Conservation (phyloP, 2,113 vertebrate species). For the Heterocephalus glaber region DNA sequence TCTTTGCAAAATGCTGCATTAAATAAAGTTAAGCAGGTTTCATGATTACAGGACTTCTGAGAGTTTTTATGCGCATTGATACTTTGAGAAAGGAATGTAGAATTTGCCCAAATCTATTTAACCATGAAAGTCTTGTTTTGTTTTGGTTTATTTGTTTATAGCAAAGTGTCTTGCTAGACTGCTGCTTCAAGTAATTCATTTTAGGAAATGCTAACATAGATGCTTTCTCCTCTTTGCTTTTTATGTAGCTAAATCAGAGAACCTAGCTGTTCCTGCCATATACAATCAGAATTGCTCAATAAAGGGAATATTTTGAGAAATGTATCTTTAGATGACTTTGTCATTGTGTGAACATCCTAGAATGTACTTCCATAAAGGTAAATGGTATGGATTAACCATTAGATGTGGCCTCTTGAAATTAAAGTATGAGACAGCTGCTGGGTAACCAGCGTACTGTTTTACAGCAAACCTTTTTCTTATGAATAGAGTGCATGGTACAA, state of each 20-base stretch:
- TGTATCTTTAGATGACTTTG: neutral
- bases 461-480: neutral
- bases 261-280: neutral
- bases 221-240: neutral
- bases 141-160: conserved; percentile 30
- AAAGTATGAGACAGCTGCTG: neutral
- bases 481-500: neutral
- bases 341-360: neutral
- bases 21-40: neutral
- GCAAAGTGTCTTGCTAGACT: neutral
- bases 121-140: neutral
- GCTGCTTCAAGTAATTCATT: neutral
- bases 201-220: neutral
- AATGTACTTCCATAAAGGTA: neutral
- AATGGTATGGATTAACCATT: neutral
- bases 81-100: conserved; percentile 30
- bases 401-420: neutral
- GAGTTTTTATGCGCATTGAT: neutral
- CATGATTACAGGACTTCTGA: neutral
- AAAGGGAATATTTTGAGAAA: neutral
- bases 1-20: neutral
- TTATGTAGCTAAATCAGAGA: neutral
- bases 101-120: conserved; percentile 19
- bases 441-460: neutral
- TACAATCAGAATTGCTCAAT: neutral